Percentiles rank a stretch among this genome's conserved stretches.
Conservation (phyloP, 2,113 vertebrate genomes). For the Mobula hypostoma region DNA sequence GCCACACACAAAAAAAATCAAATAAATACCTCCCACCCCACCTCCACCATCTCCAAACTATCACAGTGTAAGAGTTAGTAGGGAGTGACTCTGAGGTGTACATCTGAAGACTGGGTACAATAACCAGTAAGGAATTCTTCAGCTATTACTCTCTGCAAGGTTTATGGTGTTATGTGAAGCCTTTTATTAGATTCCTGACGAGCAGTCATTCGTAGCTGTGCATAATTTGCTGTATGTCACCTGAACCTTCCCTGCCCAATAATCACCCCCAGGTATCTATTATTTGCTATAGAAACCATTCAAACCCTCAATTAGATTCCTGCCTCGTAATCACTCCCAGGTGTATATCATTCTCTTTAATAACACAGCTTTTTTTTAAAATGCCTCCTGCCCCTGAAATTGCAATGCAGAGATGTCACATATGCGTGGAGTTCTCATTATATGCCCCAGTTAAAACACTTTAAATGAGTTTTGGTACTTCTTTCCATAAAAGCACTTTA, state of each 20-base stretch:
- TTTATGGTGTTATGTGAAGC: slow-evolving; percentile 17
- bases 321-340: slow-evolving; percentile 30
- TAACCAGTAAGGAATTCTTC: not conserved
- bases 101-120: not conserved
- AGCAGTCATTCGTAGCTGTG: slow-evolving; percentile 18
- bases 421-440: not conserved
- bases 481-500: not conserved
- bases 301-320: slow-evolving; percentile 34
- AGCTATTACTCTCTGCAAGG: not conserved
- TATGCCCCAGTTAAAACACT: not conserved
- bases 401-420: not conserved
- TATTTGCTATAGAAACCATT: slow-evolving; percentile 34
- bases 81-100: not conserved
- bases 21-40: not conserved
- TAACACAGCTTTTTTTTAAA: slow-evolving; percentile 3
- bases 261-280: slow-evolving; percentile 27
- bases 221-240: slow-evolving; percentile 29
- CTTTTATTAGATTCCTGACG: slow-evolving; percentile 31
- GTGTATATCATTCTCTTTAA: slow-evolving; percentile 32
- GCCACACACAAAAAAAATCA: not conserved
- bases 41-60: not conserved
- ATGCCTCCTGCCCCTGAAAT: not conserved
- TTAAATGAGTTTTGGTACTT: not conserved
- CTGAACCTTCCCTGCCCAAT: slow-evolving; percentile 27
- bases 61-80: not conserved